Percentiles rank a stretch among this genome's conserved stretches.
These are phyloP conservation scores for Dasyprocta punctata DNA, from an alignment of 2,113 vertebrate species.

Conservation along the genomic window DNA sequence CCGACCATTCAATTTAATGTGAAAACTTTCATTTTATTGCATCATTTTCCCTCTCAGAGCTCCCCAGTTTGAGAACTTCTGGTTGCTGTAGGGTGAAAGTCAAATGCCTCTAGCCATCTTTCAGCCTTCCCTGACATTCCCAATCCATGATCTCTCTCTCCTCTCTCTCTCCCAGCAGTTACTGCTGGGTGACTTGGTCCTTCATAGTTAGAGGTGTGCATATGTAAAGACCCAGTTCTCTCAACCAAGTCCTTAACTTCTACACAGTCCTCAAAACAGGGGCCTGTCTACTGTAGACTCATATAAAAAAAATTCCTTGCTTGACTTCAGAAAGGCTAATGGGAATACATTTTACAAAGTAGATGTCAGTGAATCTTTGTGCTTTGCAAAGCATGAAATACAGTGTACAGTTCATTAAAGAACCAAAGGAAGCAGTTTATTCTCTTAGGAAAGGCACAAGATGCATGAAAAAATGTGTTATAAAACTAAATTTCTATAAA, in stretches of 20 bases:
- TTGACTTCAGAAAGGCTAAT: neutral
- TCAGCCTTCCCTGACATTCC: neutral
- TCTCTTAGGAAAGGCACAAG: neutral
- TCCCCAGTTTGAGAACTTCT: neutral
- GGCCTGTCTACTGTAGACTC: neutral
- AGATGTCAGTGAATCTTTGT: neutral
- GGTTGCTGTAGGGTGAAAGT: neutral
- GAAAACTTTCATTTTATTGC: neutral
- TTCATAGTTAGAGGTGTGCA: neutral
- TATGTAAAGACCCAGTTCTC: neutral
- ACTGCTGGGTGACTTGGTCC: neutral
- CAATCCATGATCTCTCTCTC: neutral
- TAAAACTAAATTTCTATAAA: conserved; percentile 10
- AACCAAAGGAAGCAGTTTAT: neutral
- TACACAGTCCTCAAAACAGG: neutral
- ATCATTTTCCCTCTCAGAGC: neutral
- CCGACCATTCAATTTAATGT: neutral
- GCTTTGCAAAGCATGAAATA: conserved; percentile 48
- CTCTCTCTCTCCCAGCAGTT: neutral
- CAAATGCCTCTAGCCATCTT: neutral
- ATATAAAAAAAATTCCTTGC: neutral
- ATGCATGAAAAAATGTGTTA: neutral
- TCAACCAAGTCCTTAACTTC: neutral
- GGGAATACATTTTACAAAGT: conserved; percentile 1
- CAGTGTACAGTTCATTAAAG: conserved; percentile 1